Evolutionary conservation across 2,888 invertebrate genomes (phyloP).

Genomic region (Aradus depressus): DNA sequence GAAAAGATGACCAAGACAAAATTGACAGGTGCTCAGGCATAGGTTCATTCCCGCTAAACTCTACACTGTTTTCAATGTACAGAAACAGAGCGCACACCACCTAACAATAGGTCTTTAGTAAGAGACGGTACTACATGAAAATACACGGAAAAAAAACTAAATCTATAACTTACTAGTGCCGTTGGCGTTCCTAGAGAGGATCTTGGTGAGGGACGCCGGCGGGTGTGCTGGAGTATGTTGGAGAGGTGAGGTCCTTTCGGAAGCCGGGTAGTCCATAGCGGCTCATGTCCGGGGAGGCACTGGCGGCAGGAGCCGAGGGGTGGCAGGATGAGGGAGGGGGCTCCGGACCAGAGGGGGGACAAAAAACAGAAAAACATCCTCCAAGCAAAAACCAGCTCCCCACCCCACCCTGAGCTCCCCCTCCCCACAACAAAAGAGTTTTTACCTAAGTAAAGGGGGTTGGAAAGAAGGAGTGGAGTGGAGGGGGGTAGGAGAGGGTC

Average conservation of each 20-base stretch:
- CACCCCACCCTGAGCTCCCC: neutral
- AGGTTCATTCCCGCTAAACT: no score
- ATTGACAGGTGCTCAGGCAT: no score
- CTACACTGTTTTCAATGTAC: no score
- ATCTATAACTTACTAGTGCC: conserved; percentile 32
- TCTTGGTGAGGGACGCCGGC: conserved; percentile 27
- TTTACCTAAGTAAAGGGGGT: neutral
- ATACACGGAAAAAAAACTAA: conserved; percentile 5
- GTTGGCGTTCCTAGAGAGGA: conserved; percentile 33
- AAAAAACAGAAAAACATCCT: neutral
- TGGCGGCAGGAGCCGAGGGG: neutral
- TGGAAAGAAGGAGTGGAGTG: neutral
- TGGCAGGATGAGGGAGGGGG: conserved; percentile 5
- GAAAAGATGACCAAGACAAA: no score
- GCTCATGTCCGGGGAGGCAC: conserved; percentile 3
- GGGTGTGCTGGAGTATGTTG: conserved; percentile 16
- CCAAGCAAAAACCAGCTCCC: conserved; percentile 1
- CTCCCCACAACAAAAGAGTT: conserved; percentile 3
- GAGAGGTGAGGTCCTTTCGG: conserved; percentile 19
- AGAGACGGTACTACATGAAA: neutral
- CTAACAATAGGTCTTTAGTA: no score
- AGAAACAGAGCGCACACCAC: no score
- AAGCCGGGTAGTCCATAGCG: conserved; percentile 20
- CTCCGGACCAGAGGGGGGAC: conserved; percentile 7
- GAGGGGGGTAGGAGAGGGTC: no score